Base-by-base conservation (phyloP, 1,140 invertebrate species). In the Achroia grisella region DNA sequence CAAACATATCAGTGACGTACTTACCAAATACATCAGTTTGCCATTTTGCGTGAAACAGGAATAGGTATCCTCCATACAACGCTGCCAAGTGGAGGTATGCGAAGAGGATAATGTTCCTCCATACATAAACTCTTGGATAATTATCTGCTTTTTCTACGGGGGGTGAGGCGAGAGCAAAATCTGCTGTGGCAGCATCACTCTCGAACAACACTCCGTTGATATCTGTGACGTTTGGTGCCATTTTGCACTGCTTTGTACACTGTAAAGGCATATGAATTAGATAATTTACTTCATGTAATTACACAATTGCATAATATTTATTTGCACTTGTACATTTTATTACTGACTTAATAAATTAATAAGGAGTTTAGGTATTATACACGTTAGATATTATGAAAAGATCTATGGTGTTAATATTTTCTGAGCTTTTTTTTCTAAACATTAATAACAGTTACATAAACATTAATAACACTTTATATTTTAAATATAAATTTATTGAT, bases 91-190 rank as follows among this genome's bases (percentile, higher is more conserved):
- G 98, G n/a, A 99, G 89, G 51, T 92, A 91, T 5, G 86, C 67
- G 73, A 98, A 98, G 0, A 96, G 79, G 4, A 93, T 86, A 8
- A 99, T 95, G 80, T 99, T 99, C 61, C 93, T 90, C 97, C 97
- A 99, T 0, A 98, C 97, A 15, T 97, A 91, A 62, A 93, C 64
- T 5, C 87, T 65, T 56, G 88, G 79, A 28, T 81, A 71, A 47
- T 87, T 68, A 41, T 87, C 77, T 33, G 88, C 69, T 59, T 87
- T 74, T 55, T 80, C 78, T 23, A 86, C 68, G 2, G 61, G 71
- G 10, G 44, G 39, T 9, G 4, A 71, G 27, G 69, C 42, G 3
- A 89, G 62, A 3, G 84, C 87, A 34, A 89, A 73, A 35, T 89
- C 89, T 40, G 81, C 81, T 17, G 88, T 89, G 29, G 87, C 61